These are phyloP conservation scores for Crocallis elinguaria DNA, from an alignment of 2,888 invertebrate species.

Conservation along the genomic window DNA sequence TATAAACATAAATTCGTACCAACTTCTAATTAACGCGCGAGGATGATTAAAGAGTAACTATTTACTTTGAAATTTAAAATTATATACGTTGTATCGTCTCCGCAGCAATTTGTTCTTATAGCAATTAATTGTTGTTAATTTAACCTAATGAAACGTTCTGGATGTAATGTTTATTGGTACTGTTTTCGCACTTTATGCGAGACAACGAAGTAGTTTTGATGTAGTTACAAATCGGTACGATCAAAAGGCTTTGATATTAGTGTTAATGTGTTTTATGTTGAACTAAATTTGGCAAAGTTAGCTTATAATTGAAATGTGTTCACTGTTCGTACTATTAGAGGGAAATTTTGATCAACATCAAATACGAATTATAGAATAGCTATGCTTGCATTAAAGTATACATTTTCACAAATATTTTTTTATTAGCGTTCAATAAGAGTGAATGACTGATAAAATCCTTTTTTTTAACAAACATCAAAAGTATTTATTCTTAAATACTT, in stretches of 20 bases:
- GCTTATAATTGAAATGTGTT: no score
- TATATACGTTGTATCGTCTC: conserved; percentile 19
- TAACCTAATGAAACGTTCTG: conserved; percentile 2
- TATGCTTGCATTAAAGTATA: no score
- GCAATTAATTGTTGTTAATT: conserved; percentile 28
- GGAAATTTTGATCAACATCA: no score
- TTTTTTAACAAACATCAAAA: no score
- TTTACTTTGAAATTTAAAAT: conserved; percentile 42
- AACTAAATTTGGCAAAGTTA: no score
- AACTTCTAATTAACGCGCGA: conserved; percentile 67
- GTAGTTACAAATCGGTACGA: conserved; percentile 24
- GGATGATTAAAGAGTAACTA: conserved; percentile 62
- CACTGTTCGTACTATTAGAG: no score
- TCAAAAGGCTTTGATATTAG: conserved; percentile 21
- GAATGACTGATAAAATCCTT: no score
- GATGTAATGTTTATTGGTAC: conserved; percentile 15
- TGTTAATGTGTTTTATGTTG: conserved; percentile 25
- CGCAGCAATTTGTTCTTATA: conserved; percentile 18
- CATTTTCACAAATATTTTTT: no score
- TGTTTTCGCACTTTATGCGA: conserved; percentile 21
- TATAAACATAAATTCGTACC: conserved; percentile 74
- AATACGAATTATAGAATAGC: no score
- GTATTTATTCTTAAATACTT: no score
- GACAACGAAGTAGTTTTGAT: conserved; percentile 16
- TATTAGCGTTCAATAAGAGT: no score